Base-by-base conservation (phyloP, 92 coral and sea anemone genomes). In the Blastomussa wellsi region DNA sequence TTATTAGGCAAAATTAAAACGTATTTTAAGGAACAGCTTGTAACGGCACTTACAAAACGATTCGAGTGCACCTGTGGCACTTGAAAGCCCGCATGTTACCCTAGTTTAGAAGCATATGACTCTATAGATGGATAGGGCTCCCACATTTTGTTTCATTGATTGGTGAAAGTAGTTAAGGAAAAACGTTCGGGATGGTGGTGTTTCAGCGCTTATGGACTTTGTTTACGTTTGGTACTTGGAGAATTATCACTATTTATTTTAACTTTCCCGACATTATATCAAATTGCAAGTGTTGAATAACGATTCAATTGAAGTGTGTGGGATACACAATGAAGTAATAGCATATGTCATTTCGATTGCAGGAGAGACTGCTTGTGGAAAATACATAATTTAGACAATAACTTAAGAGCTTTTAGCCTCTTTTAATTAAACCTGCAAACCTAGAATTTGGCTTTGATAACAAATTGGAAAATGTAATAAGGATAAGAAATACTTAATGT, bases 211-310 rank as follows among this genome's bases (percentile, higher is more conserved):
- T 15, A 3, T 7, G 3, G 7, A 39, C 44, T 3, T 41, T 48
- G 5, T 62, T 24, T 62, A n/a, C 32, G 41, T 33, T 11, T 69
- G 32, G 39, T 33, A 37, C 48, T 19, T 70, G 12, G 48, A 17
- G 75, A 70, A 75, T 47, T 47, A 75, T 75, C n/a, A 31, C 60
- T 26, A 75, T 44, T 75, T 75, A 75, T 26, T 75, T 75, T 28
- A 75, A 47, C n/a, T 47, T 15, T n/a, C 4, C 38, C 60, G 60
- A 44, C 12, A 31, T 4, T 49, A 48, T 75, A 44, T 75, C 22
- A 11, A 47, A 16, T 75, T 75, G 7, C 79, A 44, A 75, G 62
- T 29, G 38, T 75, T 75, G 79, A 75, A 32, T 17, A 44, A 75
- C 26, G 24, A 26, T 19, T 72, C 62, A 75, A 75, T 75, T 44